Evolutionary conservation across 2,888 invertebrate species (phyloP), one percentile per base, ranked within the genome.

Genomic region (Linnaemya vulpina): DNA sequence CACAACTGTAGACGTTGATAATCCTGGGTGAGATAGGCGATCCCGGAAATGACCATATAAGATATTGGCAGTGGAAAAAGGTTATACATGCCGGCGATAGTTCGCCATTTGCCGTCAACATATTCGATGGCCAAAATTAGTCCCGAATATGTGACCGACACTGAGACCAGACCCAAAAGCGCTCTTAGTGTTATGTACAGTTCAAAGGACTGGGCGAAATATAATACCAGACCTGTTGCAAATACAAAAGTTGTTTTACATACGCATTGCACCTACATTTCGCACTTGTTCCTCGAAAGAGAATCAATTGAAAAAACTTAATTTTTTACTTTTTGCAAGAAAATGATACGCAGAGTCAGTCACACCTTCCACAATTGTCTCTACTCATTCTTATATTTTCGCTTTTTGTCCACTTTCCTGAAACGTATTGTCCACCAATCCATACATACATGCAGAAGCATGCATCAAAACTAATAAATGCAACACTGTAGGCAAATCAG

Each of bases 141-240:
- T 35, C 96, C 96, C 51, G 96, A 95, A 91, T 96, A 96, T 30
- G 96, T 96, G 65, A 96, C 95, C 20, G 96, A 96, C n/a, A 96
- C 96, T 0, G 96, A 96, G 15, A 96, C 95, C 87, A 95, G 94
- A 0, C 97, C 97, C 90, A 96, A 94, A 3, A 95, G 89, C 4
- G 95, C 94, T 60, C 96, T 93, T 58, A 96, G 93, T 0, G 94
- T 92, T 62, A 96, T 93, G 92, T 96, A 97, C 86, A 96, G 93
- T 87, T 95, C 93, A 91, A 95, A 96, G 87, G 95, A 95, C 22
- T 95, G 95, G 4, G 95, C 94, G 88, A 96, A 94, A 13, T 96
- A 94, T 0, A 96, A 94, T n/a, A 94, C 92, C 60, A 95, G 93
- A n/a, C 94, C 93, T 93, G 46, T 63, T 53, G 86, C 13, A 55